Base-by-base conservation (phyloP, 2,797 vertebrate genomes). In the Tympanoctomys barrerae region DNA sequence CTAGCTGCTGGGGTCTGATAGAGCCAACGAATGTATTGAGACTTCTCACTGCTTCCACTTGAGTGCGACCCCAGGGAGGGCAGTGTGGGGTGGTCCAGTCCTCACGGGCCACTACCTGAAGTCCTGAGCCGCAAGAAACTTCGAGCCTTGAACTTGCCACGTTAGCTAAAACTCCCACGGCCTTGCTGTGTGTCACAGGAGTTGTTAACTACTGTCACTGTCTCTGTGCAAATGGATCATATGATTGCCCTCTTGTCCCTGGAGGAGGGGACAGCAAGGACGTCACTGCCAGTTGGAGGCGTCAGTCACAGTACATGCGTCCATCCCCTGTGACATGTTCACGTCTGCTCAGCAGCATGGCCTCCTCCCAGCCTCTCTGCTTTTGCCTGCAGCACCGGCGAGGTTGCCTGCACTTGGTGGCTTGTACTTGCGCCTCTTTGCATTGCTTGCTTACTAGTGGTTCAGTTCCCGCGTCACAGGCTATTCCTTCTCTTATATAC, bases 301-400 rank as follows among this genome's bases (percentile, higher is more conserved):
- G 11, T 12, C 24, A 70, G n/a, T 46, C 1, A 0, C 14, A 42
- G 7, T 14, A 24, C 2, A 57, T 0, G 16, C 4, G 0, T 0
- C 62, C 36, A 7, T n/a, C 42, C 46, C 59, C 57, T 3, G 19
- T 10, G 73, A 12, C 9, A 10, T 4, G 3, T 26, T 64, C 39
- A 14, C 46, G 12, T 31, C 89, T 26, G 22, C 3, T 24, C 16
- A 14, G 36, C 2, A 39, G 19, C 22, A 1, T 21, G 59, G 33
- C 2, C 46, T 52, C 7, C 78, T 86, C 36, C 21, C 1, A 54
- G 33, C 5, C 10, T 57, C 36, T 54, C 0, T 52, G 2, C 8
- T 21, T 62, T 36, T 66, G 83, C 13, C 7, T 36, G 87, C 19
- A 31, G 22, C 18, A 62, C 52, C 9, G 71, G 9, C 16, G 22